Percentiles rank a stretch among this genome's conserved stretches.
Evolutionary conservation across 1,140 invertebrate genomes (phyloP).

Genomic region (Euwallacea fornicatus): DNA sequence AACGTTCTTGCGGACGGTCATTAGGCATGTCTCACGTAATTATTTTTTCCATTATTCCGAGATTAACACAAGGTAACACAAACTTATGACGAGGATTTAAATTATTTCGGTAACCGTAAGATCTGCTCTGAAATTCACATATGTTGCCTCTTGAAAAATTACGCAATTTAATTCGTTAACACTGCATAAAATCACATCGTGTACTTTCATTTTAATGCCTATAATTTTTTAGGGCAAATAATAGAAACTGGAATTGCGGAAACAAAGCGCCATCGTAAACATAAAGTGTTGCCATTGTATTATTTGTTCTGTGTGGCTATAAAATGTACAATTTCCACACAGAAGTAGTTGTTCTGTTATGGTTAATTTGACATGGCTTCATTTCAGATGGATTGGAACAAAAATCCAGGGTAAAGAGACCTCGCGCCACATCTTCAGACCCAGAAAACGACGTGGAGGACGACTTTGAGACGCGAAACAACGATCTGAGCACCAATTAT

Average conservation of each 20-base stretch:
- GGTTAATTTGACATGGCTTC: not conserved
- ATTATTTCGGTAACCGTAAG: no score
- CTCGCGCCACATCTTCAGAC: constrained; percentile 63
- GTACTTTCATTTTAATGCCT: not conserved
- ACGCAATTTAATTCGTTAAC: not conserved
- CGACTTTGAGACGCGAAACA: constrained; percentile 71
- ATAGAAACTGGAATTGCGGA: no score
- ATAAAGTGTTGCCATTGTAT: not conserved
- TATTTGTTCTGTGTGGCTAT: not conserved
- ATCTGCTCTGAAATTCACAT: no score
- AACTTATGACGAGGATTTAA: no score
- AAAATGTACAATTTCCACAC: not conserved
- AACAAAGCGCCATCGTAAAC: not conserved
- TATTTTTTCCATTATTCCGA: not conserved
- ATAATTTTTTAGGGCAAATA: not conserved
- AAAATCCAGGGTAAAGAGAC: constrained; percentile 60
- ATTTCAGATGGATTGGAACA: constrained; percentile 60
- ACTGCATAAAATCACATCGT: constrained; percentile 1
- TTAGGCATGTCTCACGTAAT: constrained; percentile 1
- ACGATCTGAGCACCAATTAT: constrained; percentile 59
- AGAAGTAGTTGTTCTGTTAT: not conserved
- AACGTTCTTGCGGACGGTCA: not conserved
- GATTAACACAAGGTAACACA: no score
- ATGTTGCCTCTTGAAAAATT: not conserved
- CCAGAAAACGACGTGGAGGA: constrained; percentile 63